Percentiles rank a stretch among this genome's conserved stretches.
These are phyloP conservation scores for Papilio demoleus DNA, from an alignment of 2,888 invertebrate species.

Conservation along the genomic window DNA sequence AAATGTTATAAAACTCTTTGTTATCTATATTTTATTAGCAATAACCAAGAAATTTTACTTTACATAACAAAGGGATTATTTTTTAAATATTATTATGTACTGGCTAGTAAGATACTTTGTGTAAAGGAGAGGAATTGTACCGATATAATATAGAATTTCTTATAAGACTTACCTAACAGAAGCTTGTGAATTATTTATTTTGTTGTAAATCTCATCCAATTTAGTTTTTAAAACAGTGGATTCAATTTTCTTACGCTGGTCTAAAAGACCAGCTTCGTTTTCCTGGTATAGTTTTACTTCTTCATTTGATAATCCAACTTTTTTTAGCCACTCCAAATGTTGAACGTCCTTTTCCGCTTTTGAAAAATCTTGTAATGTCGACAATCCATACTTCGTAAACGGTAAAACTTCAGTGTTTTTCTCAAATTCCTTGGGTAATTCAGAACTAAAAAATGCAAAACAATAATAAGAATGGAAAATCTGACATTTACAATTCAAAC, in stretches of 20 bases:
- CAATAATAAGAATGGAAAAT: slow-evolving; percentile 8
- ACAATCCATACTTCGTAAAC: slow-evolving; percentile 72
- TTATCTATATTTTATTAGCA: too few relatives aligned
- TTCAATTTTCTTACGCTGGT: slow-evolving; percentile 64
- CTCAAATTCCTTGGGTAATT: slow-evolving; percentile 72
- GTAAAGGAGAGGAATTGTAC: too few relatives aligned
- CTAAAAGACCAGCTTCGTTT: slow-evolving; percentile 67
- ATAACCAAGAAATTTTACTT: background rate
- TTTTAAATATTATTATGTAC: too few relatives aligned
- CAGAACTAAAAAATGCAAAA: slow-evolving; percentile 58
- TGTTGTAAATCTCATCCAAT: slow-evolving; percentile 62
- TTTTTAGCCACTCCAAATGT: slow-evolving; percentile 73
- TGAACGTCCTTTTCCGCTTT: slow-evolving; percentile 66
- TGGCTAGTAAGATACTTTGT: too few relatives aligned
- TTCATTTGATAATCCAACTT: slow-evolving; percentile 72
- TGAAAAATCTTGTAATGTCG: slow-evolving; percentile 71
- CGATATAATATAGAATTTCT: background rate
- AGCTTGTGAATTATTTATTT: slow-evolving; percentile 59
- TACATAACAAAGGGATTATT: too few relatives aligned
- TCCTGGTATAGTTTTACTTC: slow-evolving; percentile 80
- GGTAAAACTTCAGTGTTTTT: slow-evolving; percentile 72
- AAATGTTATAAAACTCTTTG: too few relatives aligned
- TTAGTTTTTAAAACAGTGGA: slow-evolving; percentile 60
- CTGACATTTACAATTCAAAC: slow-evolving; percentile 32
- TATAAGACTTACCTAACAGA: slow-evolving; percentile 54